Base-by-base conservation (phyloP, 2,113 vertebrate species). In the Aegithalos caudatus region DNA sequence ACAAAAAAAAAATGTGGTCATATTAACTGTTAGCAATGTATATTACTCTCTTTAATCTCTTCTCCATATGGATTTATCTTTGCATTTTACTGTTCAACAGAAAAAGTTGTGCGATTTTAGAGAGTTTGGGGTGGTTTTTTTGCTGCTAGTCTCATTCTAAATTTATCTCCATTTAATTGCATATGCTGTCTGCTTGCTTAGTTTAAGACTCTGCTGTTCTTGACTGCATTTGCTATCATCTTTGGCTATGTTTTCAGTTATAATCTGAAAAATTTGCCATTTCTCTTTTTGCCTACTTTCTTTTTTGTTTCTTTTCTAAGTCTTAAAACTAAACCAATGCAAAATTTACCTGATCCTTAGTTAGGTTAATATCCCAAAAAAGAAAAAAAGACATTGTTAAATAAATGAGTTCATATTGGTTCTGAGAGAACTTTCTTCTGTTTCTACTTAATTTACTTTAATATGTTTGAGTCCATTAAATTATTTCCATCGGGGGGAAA, bases 1-100 rank as follows among this genome's bases (percentile, higher is more conserved):
- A 25, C 9, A 29, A 50, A 85, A 54, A 83, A 87, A 33, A 4
- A 0, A 0, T 0, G 0, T 60, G 18, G 7, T 47, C 1, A 0
- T 47, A 37, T 35, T 80, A 51, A 17, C 33, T 83, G 38, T 48
- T 51, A 83, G 35, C 21, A 64, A 53, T 25, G 27, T 40, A 7
- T 21, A 10, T 51, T 66, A 8, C 35, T 93, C 6, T 80, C 25
- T 31, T 67, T 83, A 60, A 57, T 89, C 5, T 50, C 40, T 86
- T 71, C 19, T 89, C 28, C 9, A 2, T 79, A 14, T 79, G 76
- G 42, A 47, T 5, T 20, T 74, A 35, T 25, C 2, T 81, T 74
- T 81, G 19, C 31, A 28, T 61, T 89, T 66, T 73, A 19, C 20
- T 69, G 19, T 71, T 71, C 48, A 82, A 45, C 22, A 79, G 57